Evolutionary conservation across 2,113 vertebrate genomes (phyloP), one percentile per base, ranked within the genome.

Genomic region (Circaetus gallicus): DNA sequence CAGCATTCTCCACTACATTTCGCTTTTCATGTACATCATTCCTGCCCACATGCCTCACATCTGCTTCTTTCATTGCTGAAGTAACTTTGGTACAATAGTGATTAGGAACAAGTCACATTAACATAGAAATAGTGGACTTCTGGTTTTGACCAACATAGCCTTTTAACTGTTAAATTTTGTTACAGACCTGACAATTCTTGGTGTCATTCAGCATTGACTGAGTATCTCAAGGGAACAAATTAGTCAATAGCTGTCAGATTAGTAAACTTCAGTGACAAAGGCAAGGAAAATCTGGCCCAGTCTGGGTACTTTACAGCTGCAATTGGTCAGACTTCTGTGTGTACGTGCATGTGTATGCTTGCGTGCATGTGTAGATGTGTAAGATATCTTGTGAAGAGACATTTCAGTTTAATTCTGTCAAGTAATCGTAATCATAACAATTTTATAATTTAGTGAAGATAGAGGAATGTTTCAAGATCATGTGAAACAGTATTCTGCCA

Each of bases 271-370:
- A 55, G 31, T 55, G 31, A 38, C 16, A 71, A 76, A 79, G 13
- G 3, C 19, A 29, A 62, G 25, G 47, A 59, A 17, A n/a, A 65
- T 59, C 43, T 80, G 32, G 4, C 18, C 13, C 32, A 67, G 9
- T 67, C 36, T 11, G 5, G 7, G 7, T 14, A 34, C 10, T 2
- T 73, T 72, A 34, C 9, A 38, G n/a, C 5, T 72, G 22, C 31
- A 50, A 2, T 9, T 42, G 7, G 10, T 79, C 31, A 83, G 38
- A 40, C 3, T 26, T 69, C 38, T 42, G 18, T 16, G 1, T n/a
- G 3, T 49, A 2, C 11, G 9, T 17, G 15, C 18, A 20, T 5
- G 0, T 7, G 9, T 14, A 6, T 25, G 5, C 1, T 1, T 72
- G 19, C 6, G 2, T 59, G 52, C 12, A 16, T 7, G 1, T 22